Evolutionary conservation across 1,140 invertebrate genomes (phyloP).

Genomic region (Caenorhabditis inopinata): DNA sequence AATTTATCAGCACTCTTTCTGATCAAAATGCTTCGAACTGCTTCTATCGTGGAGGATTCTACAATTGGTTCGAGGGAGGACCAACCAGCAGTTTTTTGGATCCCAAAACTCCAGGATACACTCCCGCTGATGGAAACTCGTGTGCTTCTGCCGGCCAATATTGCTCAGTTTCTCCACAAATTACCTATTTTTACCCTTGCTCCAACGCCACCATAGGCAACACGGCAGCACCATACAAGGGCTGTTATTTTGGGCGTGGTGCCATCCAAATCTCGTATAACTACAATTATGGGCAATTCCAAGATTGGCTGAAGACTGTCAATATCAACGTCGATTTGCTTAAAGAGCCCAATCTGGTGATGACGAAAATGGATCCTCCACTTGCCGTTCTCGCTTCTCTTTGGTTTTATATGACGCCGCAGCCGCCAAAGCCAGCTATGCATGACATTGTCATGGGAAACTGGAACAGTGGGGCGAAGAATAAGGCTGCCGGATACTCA

Average conservation of each 20-base stretch:
- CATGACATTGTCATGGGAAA: slow-evolving; percentile 64
- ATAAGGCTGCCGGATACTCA: slow-evolving; percentile 54
- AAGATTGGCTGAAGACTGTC: slow-evolving; percentile 48
- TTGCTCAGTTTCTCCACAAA: slow-evolving; percentile 51
- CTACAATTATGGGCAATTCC: slow-evolving; percentile 65
- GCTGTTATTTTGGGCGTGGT: slow-evolving; percentile 65
- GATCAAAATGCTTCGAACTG: slow-evolving; percentile 54
- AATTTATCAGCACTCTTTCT: slow-evolving; percentile 13
- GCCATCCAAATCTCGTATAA: slow-evolving; percentile 66
- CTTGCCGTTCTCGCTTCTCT: slow-evolving; percentile 62
- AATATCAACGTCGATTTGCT: slow-evolving; percentile 58
- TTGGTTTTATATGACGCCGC: slow-evolving; percentile 66
- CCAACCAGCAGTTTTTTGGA: slow-evolving; percentile 59
- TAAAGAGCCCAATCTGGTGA: slow-evolving; percentile 60
- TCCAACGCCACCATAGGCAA: slow-evolving; percentile 43
- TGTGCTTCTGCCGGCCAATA: slow-evolving; percentile 55
- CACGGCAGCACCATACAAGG: slow-evolving; percentile 44
- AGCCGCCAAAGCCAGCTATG: slow-evolving; percentile 65
- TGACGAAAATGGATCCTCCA: slow-evolving; percentile 64
- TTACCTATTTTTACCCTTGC: slow-evolving; percentile 57
- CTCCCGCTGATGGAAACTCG: slow-evolving; percentile 55
- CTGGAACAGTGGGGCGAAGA: slow-evolving; percentile 60
- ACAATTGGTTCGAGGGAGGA: slow-evolving; percentile 66
- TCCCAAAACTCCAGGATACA: slow-evolving; percentile 47
- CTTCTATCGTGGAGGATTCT: slow-evolving; percentile 65